Percentiles rank a stretch among this genome's conserved stretches.
phyloP scores from a whole-genome alignment of 2,888 invertebrate genomes.

The Abrostola tripartita region DNA sequence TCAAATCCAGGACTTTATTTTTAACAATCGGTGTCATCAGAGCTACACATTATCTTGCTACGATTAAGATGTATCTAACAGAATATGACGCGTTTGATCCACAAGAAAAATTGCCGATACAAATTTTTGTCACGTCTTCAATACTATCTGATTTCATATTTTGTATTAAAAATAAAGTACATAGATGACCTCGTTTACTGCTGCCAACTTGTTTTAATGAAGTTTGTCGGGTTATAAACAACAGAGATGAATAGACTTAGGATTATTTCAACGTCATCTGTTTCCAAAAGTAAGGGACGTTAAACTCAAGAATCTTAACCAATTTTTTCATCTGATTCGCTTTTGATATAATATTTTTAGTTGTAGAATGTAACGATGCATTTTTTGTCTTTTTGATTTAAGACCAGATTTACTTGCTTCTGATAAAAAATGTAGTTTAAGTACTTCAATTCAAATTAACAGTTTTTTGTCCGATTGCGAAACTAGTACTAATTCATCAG shows the following conservation, averaged over 20 bases:
- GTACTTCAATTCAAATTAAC: slow-evolving; percentile 25
- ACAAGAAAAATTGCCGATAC: slow-evolving; percentile 49
- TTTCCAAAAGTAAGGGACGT: slow-evolving; percentile 39
- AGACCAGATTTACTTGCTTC: slow-evolving; percentile 8
- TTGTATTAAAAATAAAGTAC: slow-evolving; percentile 59
- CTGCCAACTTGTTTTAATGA: slow-evolving; percentile 60
- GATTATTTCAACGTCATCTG: slow-evolving; percentile 45
- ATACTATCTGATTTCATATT: slow-evolving; percentile 59
- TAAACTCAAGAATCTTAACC: slow-evolving; percentile 18
- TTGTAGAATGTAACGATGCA: slow-evolving; percentile 8
- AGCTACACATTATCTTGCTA: slow-evolving; percentile 28
- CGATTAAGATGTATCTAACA: slow-evolving; percentile 33
- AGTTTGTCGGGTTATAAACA: slow-evolving; percentile 53
- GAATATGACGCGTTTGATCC: slow-evolving; percentile 53
- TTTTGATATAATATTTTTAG: slow-evolving; percentile 13
- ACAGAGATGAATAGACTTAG: slow-evolving; percentile 50
- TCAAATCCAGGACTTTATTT: slow-evolving; percentile 29
- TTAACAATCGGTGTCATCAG: slow-evolving; percentile 35
- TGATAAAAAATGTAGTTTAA: slow-evolving; percentile 15
- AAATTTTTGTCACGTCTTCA: slow-evolving; percentile 54
- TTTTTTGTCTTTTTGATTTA: slow-evolving; percentile 33
- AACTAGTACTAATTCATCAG: slow-evolving; percentile 49
- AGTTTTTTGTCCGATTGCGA: slow-evolving; percentile 25
- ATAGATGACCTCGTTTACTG: slow-evolving; percentile 56
- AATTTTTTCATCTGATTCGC: neutral